Base-by-base conservation (phyloP, 2,113 vertebrate species). In the Cepphus grylle region DNA sequence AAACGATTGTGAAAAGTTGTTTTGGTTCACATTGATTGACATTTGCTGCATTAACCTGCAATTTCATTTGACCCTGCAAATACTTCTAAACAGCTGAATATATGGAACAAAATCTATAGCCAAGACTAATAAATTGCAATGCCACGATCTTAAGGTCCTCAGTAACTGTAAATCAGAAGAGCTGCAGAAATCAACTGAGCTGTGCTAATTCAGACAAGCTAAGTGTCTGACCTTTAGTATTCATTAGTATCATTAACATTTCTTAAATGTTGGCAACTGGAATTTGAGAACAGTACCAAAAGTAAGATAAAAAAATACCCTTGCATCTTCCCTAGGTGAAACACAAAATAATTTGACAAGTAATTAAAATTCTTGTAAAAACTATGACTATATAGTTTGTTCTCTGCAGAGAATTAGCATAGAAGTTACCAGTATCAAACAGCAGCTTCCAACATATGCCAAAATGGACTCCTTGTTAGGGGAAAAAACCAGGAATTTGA, bases 321-420 rank as follows among this genome's bases (percentile, higher is more conserved):
- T 77, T 76, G 63, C 78, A 94, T n/a, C 73, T 88, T 43, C 65
- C 36, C 16, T 86, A 82, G 42, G 66, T 83, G 70, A 92, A 96
- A 85, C 70, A 62, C 58, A 86, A 83, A 98, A 96, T 96, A 98
- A 98, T 97, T 96, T 98, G 97, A 96, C 82, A 93, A 67, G 53
- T 96, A 98, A 98, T 98, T 98, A 98, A 98, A 97, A 96, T 95
- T 92, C 74, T 71, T 92, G 59, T 95, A 96, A 97, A 97, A 97
- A 97, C 97, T 97, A 97, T 95, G 88, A 79, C 49, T 72, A 15
- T 43, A 13, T 52, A 83, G 47, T 81, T 91, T 94, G 66, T 92
- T 97, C 73, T 97, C 94, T 97, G 91, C 52, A 69, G 95, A 97
- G 95, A 97, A 98, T 98, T 97, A 97, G 77, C 95, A 96, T 97